Evolutionary conservation across 2,113 vertebrate genomes (phyloP).

Genomic region (Syngnathoides biaculeatus): DNA sequence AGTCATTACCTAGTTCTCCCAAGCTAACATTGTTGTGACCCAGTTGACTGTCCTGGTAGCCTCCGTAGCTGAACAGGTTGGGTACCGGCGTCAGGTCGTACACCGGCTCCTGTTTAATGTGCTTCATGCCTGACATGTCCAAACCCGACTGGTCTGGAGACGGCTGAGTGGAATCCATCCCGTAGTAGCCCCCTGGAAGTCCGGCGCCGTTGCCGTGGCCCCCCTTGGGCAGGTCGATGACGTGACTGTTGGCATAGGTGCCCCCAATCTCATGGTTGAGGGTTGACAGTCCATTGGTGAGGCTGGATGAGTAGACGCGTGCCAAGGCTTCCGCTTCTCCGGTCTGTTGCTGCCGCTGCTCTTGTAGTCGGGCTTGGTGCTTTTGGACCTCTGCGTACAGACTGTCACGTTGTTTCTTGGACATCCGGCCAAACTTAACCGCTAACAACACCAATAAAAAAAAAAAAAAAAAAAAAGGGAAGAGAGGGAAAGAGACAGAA

Average conservation of each 20-base stretch:
- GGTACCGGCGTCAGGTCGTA: conserved; percentile 96
- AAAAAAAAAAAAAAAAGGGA: not conserved
- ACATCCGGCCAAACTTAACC: conserved; percentile 99
- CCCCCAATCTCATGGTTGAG: conserved; percentile 86
- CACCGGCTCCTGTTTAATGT: conserved; percentile 98
- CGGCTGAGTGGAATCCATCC: conserved; percentile 91
- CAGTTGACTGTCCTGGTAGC: conserved; percentile 93
- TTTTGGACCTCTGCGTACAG: conserved; percentile 98
- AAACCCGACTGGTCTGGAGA: conserved; percentile 97
- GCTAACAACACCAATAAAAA: conserved; percentile 69
- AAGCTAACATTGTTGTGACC: conserved; percentile 83
- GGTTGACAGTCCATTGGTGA: conserved; percentile 85
- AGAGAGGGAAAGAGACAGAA: not conserved
- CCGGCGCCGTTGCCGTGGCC: conserved; percentile 64
- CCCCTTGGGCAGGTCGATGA: conserved; percentile 91
- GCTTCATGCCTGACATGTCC: conserved; percentile 98
- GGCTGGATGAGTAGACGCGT: conserved; percentile 86
- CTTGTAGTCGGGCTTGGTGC: conserved; percentile 92
- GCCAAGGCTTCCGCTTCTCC: conserved; percentile 92
- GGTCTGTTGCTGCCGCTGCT: conserved; percentile 91
- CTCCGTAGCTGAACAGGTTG: conserved; percentile 96
- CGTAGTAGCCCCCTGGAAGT: conserved; percentile 79
- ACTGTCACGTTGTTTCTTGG: conserved; percentile 97
- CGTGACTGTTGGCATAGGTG: conserved; percentile 87
- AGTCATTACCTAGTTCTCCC: conserved; percentile 86